Conservation (phyloP, 2,888 invertebrate species). For the Sinhomidia bicolor region DNA sequence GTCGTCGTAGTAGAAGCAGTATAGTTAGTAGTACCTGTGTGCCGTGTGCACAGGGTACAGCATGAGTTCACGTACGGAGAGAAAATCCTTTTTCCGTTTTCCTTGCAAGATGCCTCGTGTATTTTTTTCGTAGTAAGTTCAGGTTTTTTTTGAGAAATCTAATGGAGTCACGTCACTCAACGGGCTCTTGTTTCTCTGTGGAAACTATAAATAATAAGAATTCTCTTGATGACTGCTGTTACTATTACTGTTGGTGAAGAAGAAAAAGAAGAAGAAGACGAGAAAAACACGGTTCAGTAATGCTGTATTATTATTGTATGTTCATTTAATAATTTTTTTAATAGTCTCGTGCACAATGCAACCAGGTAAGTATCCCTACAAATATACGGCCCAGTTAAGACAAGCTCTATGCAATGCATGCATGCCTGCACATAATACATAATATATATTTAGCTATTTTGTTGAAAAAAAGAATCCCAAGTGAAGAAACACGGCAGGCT, state of each 20-base stretch:
- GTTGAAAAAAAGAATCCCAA: too few species aligned
- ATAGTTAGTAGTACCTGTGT: background rate
- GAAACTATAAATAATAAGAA: constrained; percentile 35
- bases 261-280: too few species aligned
- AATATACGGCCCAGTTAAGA: too few species aligned
- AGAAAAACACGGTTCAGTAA: constrained; percentile 19
- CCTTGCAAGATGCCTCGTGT: background rate
- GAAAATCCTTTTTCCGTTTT: constrained; percentile 2
- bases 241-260: background rate
- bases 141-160: constrained; percentile 41
- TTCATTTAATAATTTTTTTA: constrained; percentile 38
- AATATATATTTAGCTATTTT: too few species aligned
- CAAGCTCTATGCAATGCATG: too few species aligned
- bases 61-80: constrained; percentile 1
- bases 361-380: too few species aligned
- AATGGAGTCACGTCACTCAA: constrained; percentile 46
- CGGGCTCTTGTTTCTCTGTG: background rate
- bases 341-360: background rate
- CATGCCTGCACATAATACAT: background rate
- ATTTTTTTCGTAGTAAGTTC: constrained; percentile 19
- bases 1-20: too few species aligned
- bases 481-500: too few species aligned
- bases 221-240: constrained; percentile 33
- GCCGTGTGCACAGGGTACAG: background rate
- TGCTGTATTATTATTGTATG: constrained; percentile 27